These are phyloP conservation scores for Myzus persicae DNA, from an alignment of 1,140 invertebrate genomes.

Conservation along the genomic window DNA sequence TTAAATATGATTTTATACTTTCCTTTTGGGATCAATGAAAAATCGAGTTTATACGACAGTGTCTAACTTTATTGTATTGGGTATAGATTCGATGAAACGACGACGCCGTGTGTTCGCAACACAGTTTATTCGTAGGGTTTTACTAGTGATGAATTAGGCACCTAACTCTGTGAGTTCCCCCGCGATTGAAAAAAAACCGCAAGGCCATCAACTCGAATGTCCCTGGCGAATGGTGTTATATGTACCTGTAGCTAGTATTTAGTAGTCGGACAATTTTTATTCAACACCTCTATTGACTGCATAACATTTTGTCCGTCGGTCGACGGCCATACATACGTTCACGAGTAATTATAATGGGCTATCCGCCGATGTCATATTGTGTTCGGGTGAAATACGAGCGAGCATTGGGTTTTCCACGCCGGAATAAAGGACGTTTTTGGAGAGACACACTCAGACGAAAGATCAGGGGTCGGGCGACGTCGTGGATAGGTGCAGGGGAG, in stretches of 20 bases:
- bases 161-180: neutral
- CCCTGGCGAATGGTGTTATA: neutral
- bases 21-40: neutral
- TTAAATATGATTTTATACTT: no score
- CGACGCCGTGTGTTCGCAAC: neutral
- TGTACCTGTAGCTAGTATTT: neutral
- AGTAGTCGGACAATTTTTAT: neutral
- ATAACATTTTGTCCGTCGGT: neutral
- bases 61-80: neutral
- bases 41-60: neutral
- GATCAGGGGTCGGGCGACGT: neutral
- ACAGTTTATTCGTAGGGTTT: neutral
- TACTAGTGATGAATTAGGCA: neutral
- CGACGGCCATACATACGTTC: neutral
- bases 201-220: no score
- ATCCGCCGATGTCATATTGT: neutral
- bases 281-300: neutral
- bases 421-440: constrained; percentile 22
- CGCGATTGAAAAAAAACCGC: neutral
- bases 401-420: neutral
- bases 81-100: neutral
- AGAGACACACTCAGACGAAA: neutral
- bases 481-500: neutral
- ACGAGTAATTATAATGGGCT: neutral
- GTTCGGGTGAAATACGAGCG: neutral